Percentiles rank a stretch among this genome's conserved stretches.
Evolutionary conservation across 2,113 vertebrate genomes (phyloP).

Genomic region (Trochalopteron elliotii): DNA sequence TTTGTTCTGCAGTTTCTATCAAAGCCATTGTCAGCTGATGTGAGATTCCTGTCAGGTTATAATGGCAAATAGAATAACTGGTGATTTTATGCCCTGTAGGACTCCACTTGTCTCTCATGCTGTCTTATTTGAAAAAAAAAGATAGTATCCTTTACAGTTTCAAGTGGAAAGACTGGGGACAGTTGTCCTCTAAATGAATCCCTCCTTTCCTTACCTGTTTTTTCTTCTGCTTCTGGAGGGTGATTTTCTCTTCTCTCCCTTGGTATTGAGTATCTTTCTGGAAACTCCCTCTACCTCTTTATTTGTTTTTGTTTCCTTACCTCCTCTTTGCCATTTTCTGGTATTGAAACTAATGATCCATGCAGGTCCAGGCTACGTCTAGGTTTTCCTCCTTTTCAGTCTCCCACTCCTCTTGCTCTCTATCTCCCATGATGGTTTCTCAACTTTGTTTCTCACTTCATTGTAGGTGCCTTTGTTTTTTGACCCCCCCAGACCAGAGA

Average conservation of each 20-base stretch:
- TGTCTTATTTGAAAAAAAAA: background rate
- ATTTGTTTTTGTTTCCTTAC: background rate
- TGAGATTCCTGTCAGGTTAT: background rate
- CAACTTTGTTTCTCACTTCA: background rate
- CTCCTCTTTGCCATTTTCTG: background rate
- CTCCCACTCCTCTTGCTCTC: background rate
- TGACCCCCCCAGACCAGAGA: background rate
- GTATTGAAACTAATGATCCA: background rate
- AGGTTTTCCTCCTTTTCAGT: background rate
- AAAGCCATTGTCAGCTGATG: background rate
- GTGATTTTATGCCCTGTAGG: background rate
- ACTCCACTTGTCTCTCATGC: background rate
- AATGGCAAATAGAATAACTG: background rate
- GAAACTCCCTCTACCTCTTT: background rate
- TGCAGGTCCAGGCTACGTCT: background rate
- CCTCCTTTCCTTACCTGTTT: background rate
- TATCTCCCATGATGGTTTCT: background rate
- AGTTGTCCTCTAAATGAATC: background rate
- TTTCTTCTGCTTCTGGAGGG: background rate
- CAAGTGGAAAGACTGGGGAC: background rate
- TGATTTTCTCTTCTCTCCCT: background rate
- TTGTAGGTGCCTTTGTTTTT: background rate
- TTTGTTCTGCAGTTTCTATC: background rate
- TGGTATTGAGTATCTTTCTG: background rate
- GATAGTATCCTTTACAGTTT: background rate